Percentiles rank a stretch among this genome's conserved stretches.
Conservation (phyloP, 2,888 invertebrate genomes). For the Parasteatoda lunata region DNA sequence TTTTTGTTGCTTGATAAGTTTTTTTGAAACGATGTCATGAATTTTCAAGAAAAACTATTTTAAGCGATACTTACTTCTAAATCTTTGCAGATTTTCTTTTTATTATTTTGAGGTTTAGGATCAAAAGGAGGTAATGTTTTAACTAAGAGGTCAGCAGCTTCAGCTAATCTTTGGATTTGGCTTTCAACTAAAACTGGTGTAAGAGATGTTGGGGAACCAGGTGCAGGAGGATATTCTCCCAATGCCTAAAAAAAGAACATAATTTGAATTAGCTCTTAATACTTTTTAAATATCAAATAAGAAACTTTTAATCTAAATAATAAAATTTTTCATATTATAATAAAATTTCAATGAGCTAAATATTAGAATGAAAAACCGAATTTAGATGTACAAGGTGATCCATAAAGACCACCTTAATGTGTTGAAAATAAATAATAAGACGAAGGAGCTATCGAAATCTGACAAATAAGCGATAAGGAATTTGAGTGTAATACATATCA, state of each 20-base stretch:
- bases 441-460: no score
- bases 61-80: slow-evolving; percentile 81
- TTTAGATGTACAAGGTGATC: no score
- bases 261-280: no score
- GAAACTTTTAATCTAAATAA: background rate
- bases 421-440: no score
- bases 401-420: no score
- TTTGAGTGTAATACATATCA: no score
- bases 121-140: slow-evolving; percentile 88
- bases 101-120: slow-evolving; percentile 86
- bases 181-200: slow-evolving; percentile 87
- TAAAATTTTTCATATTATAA: background rate
- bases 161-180: slow-evolving; percentile 88
- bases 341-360: background rate
- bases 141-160: slow-evolving; percentile 88
- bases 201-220: slow-evolving; percentile 77
- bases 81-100: slow-evolving; percentile 90
- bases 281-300: no score
- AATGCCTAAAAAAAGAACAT: slow-evolving; percentile 38
- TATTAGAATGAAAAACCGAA: background rate
- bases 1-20: background rate
- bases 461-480: no score
- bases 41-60: background rate
- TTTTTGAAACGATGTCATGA: background rate
- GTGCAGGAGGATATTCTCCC: slow-evolving; percentile 71